Evolutionary conservation across 37 sponge, comb jelly and placozoan genomes (phyloP).

Genomic region (Beroe forskalii): DNA sequence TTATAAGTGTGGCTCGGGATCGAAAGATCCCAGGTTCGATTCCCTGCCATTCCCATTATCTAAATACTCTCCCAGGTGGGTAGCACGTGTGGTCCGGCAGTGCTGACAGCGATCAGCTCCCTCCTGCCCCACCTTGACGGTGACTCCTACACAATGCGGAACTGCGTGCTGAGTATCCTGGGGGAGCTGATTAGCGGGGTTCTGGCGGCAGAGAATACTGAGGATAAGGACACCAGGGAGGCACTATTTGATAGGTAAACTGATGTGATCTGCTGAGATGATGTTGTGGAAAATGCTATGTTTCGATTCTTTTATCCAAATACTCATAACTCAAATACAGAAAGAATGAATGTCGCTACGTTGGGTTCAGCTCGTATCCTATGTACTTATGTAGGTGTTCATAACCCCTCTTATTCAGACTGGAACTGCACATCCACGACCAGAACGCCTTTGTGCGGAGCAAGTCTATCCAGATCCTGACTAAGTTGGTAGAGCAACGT

Average conservation of each 20-base stretch:
- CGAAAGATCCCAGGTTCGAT: too few species aligned
- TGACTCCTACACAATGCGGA: slow-evolving; percentile 86
- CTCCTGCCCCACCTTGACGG: slow-evolving; percentile 84
- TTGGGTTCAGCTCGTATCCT: too few species aligned
- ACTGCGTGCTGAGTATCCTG: slow-evolving; percentile 79
- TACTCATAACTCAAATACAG: too few species aligned
- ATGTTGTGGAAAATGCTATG: too few species aligned
- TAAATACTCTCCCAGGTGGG: too few species aligned
- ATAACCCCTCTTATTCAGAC: too few species aligned
- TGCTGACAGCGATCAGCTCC: slow-evolving; percentile 72
- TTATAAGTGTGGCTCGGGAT: too few species aligned
- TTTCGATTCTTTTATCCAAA: too few species aligned
- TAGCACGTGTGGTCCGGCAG: slow-evolving; percentile 67
- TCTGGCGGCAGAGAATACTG: slow-evolving; percentile 28
- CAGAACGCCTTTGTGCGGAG: slow-evolving; percentile 94
- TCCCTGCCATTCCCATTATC: too few species aligned
- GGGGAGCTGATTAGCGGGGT: slow-evolving; percentile 71
- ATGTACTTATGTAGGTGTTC: too few species aligned
- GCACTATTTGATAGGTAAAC: slow-evolving; percentile 69
- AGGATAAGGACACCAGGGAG: slow-evolving; percentile 69
- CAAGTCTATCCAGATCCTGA: slow-evolving; percentile 79
- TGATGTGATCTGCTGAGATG: too few species aligned
- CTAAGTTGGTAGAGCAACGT: slow-evolving; percentile 67
- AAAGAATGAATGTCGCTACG: too few species aligned
- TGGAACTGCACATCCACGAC: slow-evolving; percentile 84